phyloP scores from a whole-genome alignment of 2,113 vertebrate species.

The Alces alces region DNA sequence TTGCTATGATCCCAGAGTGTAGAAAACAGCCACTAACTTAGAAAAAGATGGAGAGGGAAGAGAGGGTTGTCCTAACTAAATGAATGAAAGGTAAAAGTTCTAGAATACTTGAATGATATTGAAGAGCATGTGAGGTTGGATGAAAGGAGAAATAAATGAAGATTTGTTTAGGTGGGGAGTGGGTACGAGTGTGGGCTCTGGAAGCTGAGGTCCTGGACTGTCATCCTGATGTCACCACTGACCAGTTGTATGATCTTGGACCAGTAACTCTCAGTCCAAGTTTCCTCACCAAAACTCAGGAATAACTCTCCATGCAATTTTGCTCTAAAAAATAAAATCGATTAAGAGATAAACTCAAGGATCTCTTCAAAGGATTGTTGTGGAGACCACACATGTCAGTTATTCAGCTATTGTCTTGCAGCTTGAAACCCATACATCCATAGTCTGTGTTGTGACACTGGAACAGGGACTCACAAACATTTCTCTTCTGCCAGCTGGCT shows the following conservation, averaged over 20 bases:
- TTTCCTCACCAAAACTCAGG: neutral
- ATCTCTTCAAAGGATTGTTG: neutral
- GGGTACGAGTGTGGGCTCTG: neutral
- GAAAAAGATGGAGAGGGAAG: neutral
- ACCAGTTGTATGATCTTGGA: neutral
- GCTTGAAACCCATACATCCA: neutral
- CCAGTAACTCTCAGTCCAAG: neutral
- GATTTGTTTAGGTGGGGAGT: neutral
- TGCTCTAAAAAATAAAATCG: constrained; percentile 5
- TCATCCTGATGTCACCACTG: neutral
- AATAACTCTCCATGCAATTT: neutral
- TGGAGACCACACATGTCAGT: neutral
- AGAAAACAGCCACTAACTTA: neutral
- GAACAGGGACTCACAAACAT: neutral
- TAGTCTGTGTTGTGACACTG: neutral
- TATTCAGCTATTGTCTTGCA: neutral
- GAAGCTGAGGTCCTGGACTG: neutral
- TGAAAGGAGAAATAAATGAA: constrained; percentile 5
- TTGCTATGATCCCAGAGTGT: neutral
- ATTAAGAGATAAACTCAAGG: neutral
- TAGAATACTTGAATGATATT: neutral
- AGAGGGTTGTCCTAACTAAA: neutral
- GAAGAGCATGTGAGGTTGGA: neutral
- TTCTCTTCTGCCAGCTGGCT: neutral
- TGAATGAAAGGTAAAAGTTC: neutral